phyloP scores from a whole-genome alignment of 2,797 vertebrate genomes.

The Carcharodon carcharias region DNA sequence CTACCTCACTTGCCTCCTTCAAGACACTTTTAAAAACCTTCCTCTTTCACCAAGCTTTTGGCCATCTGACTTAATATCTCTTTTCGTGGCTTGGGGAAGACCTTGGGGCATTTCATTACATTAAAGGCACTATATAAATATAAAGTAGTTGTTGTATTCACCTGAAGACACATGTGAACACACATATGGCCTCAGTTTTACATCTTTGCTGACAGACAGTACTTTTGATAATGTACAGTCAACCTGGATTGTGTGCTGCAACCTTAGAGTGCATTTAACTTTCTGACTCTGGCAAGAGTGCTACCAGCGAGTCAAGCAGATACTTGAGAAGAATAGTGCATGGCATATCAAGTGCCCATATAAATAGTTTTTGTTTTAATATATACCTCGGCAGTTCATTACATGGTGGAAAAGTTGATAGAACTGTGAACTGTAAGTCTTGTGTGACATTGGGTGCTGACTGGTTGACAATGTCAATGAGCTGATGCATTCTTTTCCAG shows the following conservation, averaged over 20 bases:
- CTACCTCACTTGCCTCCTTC: neutral
- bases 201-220: neutral
- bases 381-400: neutral
- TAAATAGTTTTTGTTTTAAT: neutral
- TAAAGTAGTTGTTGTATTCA: neutral
- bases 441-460: neutral
- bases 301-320: neutral
- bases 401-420: neutral
- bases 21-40: neutral
- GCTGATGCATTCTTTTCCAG: neutral
- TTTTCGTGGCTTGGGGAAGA: too few species aligned
- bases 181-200: neutral
- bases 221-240: neutral
- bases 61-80: neutral
- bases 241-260: neutral
- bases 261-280: neutral
- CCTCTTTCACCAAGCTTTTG: neutral
- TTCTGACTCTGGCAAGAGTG: neutral
- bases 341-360: neutral
- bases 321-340: neutral
- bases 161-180: neutral
- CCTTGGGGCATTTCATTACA: too few species aligned
- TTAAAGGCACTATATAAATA: too few species aligned
- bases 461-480: neutral
- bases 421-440: neutral